Base-by-base conservation (phyloP, 2,113 vertebrate species). In the Hiodon alosoides region DNA sequence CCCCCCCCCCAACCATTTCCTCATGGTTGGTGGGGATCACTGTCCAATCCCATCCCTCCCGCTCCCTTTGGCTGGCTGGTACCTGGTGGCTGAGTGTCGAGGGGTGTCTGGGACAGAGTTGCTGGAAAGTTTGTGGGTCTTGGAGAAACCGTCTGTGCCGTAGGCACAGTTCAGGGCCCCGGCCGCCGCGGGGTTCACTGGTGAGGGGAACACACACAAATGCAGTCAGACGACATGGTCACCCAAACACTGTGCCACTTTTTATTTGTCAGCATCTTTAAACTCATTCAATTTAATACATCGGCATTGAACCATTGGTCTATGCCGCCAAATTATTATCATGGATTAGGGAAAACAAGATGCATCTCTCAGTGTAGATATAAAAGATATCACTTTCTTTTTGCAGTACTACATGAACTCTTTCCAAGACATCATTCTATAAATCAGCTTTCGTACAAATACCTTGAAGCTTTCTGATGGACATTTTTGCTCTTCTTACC, bases 111-210 rank as follows among this genome's bases (percentile, higher is more conserved):
- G 46, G 51, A 67, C 13, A 3, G 73, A 74, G 73, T 74, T 75
- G 55, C 46, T 31, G 65, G 73, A 67, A 13, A 68, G 47, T 14
- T 59, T 67, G 46, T 47, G 65, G 7, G 54, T 75, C 55, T 65
- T 67, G 7, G 64, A 68, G 73, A 75, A 75, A n/a, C 65, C 64
- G 3, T 75, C 73, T 46, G 65, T 11, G 65, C 46, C 67, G 54
- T 55, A 75, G 73, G 65, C 9, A 47, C 58, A 54, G 46, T 68
- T 75, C 13, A 75, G 54, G 31, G 73, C 47, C 46, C 70, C 55
- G 7, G 70, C 70, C 4, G 70, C 70, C 14, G 70, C 57, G 14
- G 70, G 70, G 70, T 71, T 71, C 55, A 71, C 70, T 71, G 70
- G 70, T 54, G 59, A 71, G 14, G 11, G 67, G 67, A 69, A 64